A percentile compares a stretch with the other conserved stretches of the same genome.
These are phyloP conservation scores for Notarius quadriscutis DNA, from an alignment of 2,113 vertebrate genomes.

Conservation along the genomic window DNA sequence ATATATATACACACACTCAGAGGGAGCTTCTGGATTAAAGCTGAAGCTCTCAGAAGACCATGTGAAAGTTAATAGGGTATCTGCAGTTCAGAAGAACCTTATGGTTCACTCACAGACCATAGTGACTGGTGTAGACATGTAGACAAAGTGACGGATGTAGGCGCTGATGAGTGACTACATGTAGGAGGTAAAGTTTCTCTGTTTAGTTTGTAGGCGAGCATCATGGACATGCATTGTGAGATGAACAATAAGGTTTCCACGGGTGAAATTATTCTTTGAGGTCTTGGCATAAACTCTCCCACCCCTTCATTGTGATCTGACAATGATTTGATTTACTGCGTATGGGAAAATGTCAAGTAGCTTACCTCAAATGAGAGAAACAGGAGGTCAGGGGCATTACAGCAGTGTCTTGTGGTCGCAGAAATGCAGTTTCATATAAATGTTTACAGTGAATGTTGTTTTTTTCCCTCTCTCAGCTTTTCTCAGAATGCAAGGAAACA, in stretches of 20 bases:
- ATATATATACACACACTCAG: not conserved
- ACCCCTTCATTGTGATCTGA: not conserved
- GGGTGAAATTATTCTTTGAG: not conserved
- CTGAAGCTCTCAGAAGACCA: not conserved
- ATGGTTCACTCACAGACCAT: not conserved
- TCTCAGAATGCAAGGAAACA: not conserved
- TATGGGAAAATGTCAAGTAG: constrained; percentile 17
- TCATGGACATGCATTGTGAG: not conserved
- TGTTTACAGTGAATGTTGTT: constrained; percentile 39
- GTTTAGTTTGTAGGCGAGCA: not conserved
- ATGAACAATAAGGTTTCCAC: constrained; percentile 22
- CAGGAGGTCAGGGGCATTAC: not conserved
- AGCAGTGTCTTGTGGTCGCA: not conserved
- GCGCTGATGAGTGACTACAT: not conserved
- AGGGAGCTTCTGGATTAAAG: not conserved
- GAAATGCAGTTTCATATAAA: constrained; percentile 25
- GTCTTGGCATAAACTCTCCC: not conserved
- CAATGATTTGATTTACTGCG: not conserved
- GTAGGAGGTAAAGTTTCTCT: not conserved
- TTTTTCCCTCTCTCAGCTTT: not conserved
- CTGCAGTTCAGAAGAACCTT: not conserved
- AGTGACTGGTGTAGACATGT: not conserved
- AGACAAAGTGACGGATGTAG: not conserved
- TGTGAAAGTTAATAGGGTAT: not conserved
- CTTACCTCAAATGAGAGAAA: not conserved